These are phyloP conservation scores for Saguinus imperator DNA, from an alignment of 2,113 vertebrate species.

Conservation along the genomic window DNA sequence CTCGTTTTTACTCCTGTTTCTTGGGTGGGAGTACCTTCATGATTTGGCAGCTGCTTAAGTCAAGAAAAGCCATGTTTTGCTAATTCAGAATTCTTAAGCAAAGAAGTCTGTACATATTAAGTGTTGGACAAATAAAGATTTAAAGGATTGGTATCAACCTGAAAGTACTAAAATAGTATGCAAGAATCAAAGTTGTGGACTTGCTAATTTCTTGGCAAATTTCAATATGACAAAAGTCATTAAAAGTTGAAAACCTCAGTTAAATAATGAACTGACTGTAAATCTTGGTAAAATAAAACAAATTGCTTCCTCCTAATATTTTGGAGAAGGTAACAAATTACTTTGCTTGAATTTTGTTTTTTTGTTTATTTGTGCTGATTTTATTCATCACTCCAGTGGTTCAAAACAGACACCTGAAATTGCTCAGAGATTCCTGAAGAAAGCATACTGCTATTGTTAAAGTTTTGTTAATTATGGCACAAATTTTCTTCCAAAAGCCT, in stretches of 20 bases:
- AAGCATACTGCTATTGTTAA: background rate
- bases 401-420: slow-evolving; percentile 39
- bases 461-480: background rate
- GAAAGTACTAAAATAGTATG: slow-evolving; percentile 34
- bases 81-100: slow-evolving; percentile 32
- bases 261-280: slow-evolving; percentile 1
- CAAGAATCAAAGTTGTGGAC: slow-evolving; percentile 32
- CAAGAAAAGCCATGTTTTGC: slow-evolving; percentile 11
- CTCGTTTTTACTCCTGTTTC: background rate
- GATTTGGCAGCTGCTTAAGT: background rate
- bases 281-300: slow-evolving; percentile 40
- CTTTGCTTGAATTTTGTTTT: background rate
- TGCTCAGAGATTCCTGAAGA: slow-evolving; percentile 24
- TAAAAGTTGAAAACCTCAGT: slow-evolving; percentile 52
- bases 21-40: background rate
- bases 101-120: slow-evolving; percentile 7
- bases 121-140: slow-evolving; percentile 52
- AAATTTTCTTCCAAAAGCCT: slow-evolving; percentile 8
- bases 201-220: slow-evolving; percentile 59
- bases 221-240: slow-evolving; percentile 54
- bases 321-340: slow-evolving; percentile 14
- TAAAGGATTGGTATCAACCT: slow-evolving; percentile 17
- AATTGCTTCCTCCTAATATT: slow-evolving; percentile 31
- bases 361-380: slow-evolving; percentile 7
- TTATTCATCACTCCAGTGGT: background rate